phyloP scores from a whole-genome alignment of 2,797 vertebrate species.

The Merluccius polli region DNA sequence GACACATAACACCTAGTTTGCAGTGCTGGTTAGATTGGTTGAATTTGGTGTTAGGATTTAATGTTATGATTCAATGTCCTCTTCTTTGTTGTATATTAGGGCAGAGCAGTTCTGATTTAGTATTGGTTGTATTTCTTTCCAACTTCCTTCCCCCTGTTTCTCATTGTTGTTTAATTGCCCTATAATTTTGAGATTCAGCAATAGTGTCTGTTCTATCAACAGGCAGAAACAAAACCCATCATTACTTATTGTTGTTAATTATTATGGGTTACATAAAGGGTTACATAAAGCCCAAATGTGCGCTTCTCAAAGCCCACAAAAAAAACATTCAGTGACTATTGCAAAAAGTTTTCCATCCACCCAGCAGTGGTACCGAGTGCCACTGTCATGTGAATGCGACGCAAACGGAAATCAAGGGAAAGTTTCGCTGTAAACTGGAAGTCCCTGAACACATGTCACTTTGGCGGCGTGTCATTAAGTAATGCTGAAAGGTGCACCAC shows the following conservation, averaged over 20 bases:
- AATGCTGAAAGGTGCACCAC: background rate
- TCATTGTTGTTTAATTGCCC: background rate
- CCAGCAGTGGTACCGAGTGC: background rate
- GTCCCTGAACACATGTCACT: slow-evolving; percentile 5
- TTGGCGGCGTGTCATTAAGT: slow-evolving; percentile 5
- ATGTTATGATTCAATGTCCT: background rate
- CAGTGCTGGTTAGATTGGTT: background rate
- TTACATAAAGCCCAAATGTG: too few species aligned
- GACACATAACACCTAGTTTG: background rate
- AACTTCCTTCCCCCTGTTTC: background rate
- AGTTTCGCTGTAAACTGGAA: background rate
- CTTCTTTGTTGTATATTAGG: background rate
- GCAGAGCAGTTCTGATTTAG: background rate
- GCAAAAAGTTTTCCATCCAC: background rate
- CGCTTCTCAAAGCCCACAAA: background rate
- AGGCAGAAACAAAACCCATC: background rate
- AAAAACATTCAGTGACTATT: background rate
- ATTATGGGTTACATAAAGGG: background rate
- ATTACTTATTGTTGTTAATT: background rate
- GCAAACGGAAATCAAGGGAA: background rate
- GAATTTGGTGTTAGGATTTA: background rate
- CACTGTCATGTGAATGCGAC: background rate
- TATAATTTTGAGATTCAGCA: background rate
- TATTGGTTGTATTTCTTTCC: background rate
- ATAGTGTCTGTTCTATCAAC: background rate